Base-by-base conservation (phyloP, 2,888 invertebrate species). In the Agrochola circellaris region DNA sequence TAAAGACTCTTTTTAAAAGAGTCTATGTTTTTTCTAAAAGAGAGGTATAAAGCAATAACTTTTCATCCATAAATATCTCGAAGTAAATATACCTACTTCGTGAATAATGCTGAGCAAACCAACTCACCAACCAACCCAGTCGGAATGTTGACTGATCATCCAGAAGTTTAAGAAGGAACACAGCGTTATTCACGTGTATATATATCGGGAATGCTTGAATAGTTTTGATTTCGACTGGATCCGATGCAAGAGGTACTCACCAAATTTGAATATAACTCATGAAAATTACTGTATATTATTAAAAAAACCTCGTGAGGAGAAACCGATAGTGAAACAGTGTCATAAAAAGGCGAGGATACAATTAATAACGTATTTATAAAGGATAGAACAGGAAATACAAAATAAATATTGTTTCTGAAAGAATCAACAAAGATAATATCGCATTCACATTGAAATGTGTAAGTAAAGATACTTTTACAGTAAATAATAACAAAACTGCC, bases 261-360 rank as follows among this genome's bases (percentile, higher is more conserved):
- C 17, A 45, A 66, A 66, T n/a, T 17, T 17, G 0, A 17, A n/a
- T n/a, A 17, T 42, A 17, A n/a, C 42, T 65, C 64, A 3, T 42
- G 17, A 42, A 34, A 34, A 1, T 6, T 60, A 26, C 17, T 30
- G 20, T 11, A 2, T 34, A 20, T 61, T 23, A n/a, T 20, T 34
- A 48, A 48, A 65, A 64, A n/a, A 11, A 17, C 1, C 45, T 64
- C 7, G n/a, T 20, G 0, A n/a, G 20, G n/a, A 48, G 92, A 93
- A 79, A 48, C 11, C 58, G 48, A 60, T 26, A 38, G 23, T 45
- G 7, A 34, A 70, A 60, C 20, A n/a, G 56, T 5, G n/a, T 8
- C 2, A 54, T n/a, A 1, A 34, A 45, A 30, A 45, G 1, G 9
- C 11, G 23, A 34, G 11, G n/a, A 42, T 23, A 38, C 6, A 15